phyloP scores from a whole-genome alignment of 2,113 vertebrate species.

The Arizona elegans region DNA sequence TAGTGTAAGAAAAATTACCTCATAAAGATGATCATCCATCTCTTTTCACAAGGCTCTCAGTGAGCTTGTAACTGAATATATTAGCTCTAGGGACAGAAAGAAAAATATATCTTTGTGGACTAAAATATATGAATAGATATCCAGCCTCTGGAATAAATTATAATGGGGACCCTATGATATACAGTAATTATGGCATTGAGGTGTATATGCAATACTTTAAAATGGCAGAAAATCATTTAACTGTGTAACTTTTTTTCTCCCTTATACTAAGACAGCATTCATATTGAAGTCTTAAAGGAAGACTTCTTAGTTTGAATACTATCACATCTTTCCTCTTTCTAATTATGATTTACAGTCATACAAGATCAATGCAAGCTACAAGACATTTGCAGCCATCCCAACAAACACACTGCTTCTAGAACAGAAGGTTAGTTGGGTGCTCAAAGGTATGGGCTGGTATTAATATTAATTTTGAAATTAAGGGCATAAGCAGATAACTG shows the following conservation, averaged over 20 bases:
- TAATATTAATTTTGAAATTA: neutral
- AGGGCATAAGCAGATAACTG: neutral
- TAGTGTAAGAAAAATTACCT: neutral
- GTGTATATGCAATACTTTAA: neutral
- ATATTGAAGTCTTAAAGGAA: conserved; percentile 44
- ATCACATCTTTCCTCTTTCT: conserved; percentile 3
- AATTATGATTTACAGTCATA: conserved; percentile 73
- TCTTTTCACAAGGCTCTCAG: neutral
- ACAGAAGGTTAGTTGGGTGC: conserved; percentile 87
- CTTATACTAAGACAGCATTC: conserved; percentile 23
- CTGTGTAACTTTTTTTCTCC: neutral
- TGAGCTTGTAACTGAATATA: neutral
- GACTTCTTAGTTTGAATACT: conserved; percentile 42
- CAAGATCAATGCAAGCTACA: conserved; percentile 94
- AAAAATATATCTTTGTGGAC: neutral
- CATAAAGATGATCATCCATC: neutral
- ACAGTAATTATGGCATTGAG: neutral
- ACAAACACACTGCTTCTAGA: conserved; percentile 94
- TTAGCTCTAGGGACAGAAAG: neutral
- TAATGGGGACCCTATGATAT: neutral
- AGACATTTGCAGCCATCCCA: conserved; percentile 93
- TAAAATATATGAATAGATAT: neutral
- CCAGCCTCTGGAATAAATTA: neutral
- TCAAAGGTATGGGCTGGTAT: conserved; percentile 33
- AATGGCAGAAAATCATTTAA: neutral